phyloP scores from a whole-genome alignment of 2,888 invertebrate genomes.

The Caenorhabditis wallacei region DNA sequence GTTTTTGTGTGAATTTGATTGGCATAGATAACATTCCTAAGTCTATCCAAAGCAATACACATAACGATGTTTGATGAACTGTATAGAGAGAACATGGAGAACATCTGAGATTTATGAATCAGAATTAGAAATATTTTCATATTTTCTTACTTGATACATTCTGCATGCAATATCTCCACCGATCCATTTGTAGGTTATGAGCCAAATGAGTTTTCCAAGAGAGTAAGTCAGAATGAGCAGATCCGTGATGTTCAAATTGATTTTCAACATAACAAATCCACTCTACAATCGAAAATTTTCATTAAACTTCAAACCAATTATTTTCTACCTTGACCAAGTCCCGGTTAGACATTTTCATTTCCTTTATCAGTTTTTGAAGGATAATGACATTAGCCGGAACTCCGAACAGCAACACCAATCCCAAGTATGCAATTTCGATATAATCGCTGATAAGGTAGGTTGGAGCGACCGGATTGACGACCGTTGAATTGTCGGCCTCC shows the following conservation, averaged over 20 bases:
- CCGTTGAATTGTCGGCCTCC: slow-evolving; percentile 49
- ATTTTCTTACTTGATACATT: slow-evolving; percentile 47
- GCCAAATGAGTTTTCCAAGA: slow-evolving; percentile 80
- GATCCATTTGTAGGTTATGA: slow-evolving; percentile 80
- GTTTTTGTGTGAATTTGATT: slow-evolving; percentile 68
- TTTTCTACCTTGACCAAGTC: slow-evolving; percentile 75
- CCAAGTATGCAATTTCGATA: slow-evolving; percentile 81
- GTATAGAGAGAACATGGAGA: slow-evolving; percentile 81
- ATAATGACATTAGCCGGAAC: slow-evolving; percentile 79
- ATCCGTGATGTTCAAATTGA: slow-evolving; percentile 82
- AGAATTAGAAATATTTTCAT: neutral
- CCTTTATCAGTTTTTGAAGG: slow-evolving; percentile 72
- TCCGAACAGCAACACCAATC: slow-evolving; percentile 76
- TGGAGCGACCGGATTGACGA: slow-evolving; percentile 60
- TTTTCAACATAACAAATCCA: slow-evolving; percentile 81
- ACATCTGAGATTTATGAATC: slow-evolving; percentile 73
- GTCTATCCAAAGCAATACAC: slow-evolving; percentile 81
- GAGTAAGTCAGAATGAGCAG: slow-evolving; percentile 76
- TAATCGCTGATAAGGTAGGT: slow-evolving; percentile 78
- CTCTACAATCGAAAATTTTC: slow-evolving; percentile 65
- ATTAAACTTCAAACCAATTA: neutral
- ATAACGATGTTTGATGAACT: slow-evolving; percentile 81
- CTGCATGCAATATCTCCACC: slow-evolving; percentile 77
- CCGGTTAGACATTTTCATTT: slow-evolving; percentile 69
- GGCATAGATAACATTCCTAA: slow-evolving; percentile 80